phyloP scores from a whole-genome alignment of 1,140 invertebrate species.

The Amphibalanus amphitrite region DNA sequence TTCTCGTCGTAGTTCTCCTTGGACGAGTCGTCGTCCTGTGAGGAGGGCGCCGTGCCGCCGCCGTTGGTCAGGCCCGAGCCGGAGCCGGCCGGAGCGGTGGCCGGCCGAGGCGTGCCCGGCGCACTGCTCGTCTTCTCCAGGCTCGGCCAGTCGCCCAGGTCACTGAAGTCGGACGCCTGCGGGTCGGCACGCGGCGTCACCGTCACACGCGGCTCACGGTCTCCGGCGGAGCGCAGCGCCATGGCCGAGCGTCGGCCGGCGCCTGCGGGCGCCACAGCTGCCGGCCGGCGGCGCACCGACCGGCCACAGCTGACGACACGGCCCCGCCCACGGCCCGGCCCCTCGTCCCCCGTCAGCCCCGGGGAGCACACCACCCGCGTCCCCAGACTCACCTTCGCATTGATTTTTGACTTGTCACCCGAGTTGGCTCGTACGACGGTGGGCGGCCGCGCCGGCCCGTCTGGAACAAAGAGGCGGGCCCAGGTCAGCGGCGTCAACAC shows the following conservation, averaged over 20 bases:
- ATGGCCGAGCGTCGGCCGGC: background rate
- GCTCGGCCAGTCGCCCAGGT: conserved; percentile 60
- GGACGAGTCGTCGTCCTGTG: conserved; percentile 22
- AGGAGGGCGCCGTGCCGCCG: conserved; percentile 27
- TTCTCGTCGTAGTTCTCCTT: conserved; percentile 17
- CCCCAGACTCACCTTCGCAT: conserved; percentile 13
- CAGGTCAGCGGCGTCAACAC: conserved; percentile 3
- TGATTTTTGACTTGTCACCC: conserved; percentile 13
- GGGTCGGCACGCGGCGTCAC: conserved; percentile 20
- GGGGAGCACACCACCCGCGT: too few relatives aligned
- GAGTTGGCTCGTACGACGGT: background rate
- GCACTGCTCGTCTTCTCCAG: conserved; percentile 34
- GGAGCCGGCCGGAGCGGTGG: too few relatives aligned
- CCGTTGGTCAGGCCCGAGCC: conserved; percentile 28
- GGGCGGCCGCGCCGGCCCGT: background rate
- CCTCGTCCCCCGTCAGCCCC: too few relatives aligned
- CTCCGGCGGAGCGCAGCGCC: too few relatives aligned
- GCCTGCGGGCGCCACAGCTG: background rate
- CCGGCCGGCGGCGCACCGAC: too few relatives aligned
- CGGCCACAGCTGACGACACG: background rate
- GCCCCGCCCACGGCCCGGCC: too few relatives aligned
- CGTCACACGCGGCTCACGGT: too few relatives aligned
- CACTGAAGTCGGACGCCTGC: conserved; percentile 49
- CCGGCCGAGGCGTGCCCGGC: conserved; percentile 28
- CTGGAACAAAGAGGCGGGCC: conserved; percentile 4